Evolutionary conservation across 1,140 invertebrate species (phyloP), one percentile per base, ranked within the genome.

Genomic region (Drosophila mauritiana): DNA sequence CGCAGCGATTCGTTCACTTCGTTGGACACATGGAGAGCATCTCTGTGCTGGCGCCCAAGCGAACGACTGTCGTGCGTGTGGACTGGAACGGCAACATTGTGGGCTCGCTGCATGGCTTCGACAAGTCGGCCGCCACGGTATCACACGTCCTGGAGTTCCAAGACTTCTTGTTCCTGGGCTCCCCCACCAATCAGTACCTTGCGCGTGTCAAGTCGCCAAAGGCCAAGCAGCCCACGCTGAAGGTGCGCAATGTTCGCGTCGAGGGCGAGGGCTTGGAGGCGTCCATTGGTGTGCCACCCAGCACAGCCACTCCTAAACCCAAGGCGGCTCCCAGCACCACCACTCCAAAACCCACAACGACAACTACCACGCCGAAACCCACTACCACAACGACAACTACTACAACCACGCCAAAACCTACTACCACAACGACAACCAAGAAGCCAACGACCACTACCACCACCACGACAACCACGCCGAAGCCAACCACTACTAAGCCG

Each of bases 101-200:
- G 1, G 93, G 94, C 39, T 94, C 93, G 37, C 92, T 95, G 42
- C 94, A 95, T 74, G 92, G 91, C 12, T 92, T 92, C 0, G 93
- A 95, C 83, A 90, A 79, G 25, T 92, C 91, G 31, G 62, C 94
- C 0, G 7, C 34, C 6, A 59, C 61, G 2, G 92, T 95, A 22
- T 93, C 93, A 67, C 94, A 96, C 82, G 95, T 94, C 2, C 93
- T 95, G 55, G 93, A 96, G 40, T 93, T 92, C 75, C 93, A 93
- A 55, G 93, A 94, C 63, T 91, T 93, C 73, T 77, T 94, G 4
- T 93, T 93, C 43, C 78, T 93, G 22, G 94, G 97, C 13, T 95
- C 95, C n/a, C 96, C 96, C 8, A 94, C 94, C 68, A 94, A 95
- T 80, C 91, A 95, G 22, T 96, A 94, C 78, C 91, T 97, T 45